Evolutionary conservation across 37 sponge, comb jelly and placozoan species (phyloP).

Genomic region (Crambe crambe): DNA sequence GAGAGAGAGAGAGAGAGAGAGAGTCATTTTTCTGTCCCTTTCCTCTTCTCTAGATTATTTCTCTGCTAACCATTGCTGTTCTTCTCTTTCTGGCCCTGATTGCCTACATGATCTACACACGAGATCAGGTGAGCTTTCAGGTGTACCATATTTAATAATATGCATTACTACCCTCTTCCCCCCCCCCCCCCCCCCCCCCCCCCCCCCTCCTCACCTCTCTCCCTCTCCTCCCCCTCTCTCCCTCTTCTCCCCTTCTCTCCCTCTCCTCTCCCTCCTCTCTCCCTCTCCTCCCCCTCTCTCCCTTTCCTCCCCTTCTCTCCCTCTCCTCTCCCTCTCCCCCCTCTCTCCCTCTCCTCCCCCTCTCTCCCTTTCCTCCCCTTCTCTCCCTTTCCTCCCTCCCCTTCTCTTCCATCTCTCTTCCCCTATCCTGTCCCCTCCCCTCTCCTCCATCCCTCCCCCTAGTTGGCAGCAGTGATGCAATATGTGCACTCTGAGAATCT

Average conservation of each 20-base stretch:
- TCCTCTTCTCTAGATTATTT: slow-evolving; percentile 19
- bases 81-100: slow-evolving; percentile 67
- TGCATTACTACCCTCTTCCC: neutral
- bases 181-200: neutral
- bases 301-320: neutral
- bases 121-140: slow-evolving; percentile 69
- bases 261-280: neutral
- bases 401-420: neutral
- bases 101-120: slow-evolving; percentile 85
- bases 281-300: neutral
- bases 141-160: neutral
- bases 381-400: neutral
- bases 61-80: slow-evolving; percentile 53
- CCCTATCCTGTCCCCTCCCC: neutral
- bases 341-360: neutral
- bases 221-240: neutral
- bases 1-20: neutral
- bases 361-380: too few relatives aligned
- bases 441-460: neutral
- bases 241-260: neutral
- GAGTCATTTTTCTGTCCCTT: neutral
- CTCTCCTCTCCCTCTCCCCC: neutral
- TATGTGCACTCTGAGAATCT: slow-evolving; percentile 21
- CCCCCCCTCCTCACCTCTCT: too few relatives aligned
- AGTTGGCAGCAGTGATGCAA: slow-evolving; percentile 27